These are phyloP conservation scores for Ecliptopera silaceata DNA, from an alignment of 2,888 invertebrate species.

Conservation along the genomic window DNA sequence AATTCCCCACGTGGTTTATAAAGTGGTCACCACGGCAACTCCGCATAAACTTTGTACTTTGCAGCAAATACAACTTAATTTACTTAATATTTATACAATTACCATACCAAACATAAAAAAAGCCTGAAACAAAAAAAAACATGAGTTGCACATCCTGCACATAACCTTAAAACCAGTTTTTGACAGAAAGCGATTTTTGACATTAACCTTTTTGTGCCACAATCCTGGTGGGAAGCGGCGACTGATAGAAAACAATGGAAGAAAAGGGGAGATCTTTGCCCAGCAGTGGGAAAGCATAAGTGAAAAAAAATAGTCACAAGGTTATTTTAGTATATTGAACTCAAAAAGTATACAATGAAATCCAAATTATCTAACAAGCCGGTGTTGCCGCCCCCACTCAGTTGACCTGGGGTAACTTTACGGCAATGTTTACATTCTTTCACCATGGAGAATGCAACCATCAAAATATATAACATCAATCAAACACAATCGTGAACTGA, in stretches of 20 bases:
- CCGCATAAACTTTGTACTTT: slow-evolving; percentile 32
- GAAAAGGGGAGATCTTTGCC: no score
- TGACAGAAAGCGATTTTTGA: no score
- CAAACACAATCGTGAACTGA: slow-evolving; percentile 31
- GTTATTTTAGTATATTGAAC: neutral
- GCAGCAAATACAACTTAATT: slow-evolving; percentile 2
- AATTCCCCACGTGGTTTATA: slow-evolving; percentile 34
- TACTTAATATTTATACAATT: no score
- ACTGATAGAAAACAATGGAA: no score
- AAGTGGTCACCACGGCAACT: slow-evolving; percentile 35
- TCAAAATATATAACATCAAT: slow-evolving; percentile 46
- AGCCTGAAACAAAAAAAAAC: no score
- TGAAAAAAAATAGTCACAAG: neutral
- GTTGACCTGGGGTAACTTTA: slow-evolving; percentile 34
- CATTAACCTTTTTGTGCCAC: no score
- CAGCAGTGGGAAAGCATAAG: no score
- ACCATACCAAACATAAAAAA: no score
- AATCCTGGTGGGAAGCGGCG: no score
- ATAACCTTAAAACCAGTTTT: no score
- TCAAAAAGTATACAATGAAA: slow-evolving; percentile 19
- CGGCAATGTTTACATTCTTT: slow-evolving; percentile 68
- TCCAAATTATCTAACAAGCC: slow-evolving; percentile 11
- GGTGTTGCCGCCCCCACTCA: slow-evolving; percentile 24
- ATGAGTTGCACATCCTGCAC: no score
- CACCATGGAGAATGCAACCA: slow-evolving; percentile 72